Evolutionary conservation across 2,888 invertebrate genomes (phyloP).

Genomic region (Bembecia ichneumoniformis): DNA sequence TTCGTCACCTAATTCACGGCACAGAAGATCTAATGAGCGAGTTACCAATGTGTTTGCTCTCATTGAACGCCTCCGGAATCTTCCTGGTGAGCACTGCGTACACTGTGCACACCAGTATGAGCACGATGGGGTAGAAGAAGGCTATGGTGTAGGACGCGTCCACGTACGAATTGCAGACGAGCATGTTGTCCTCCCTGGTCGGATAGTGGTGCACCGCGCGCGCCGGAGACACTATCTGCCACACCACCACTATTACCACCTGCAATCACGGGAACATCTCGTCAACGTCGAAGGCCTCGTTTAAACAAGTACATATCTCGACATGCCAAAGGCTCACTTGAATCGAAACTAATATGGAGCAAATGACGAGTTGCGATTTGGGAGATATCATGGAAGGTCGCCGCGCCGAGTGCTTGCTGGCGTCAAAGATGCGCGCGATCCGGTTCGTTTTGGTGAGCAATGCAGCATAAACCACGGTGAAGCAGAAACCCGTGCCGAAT

Average conservation of each 20-base stretch:
- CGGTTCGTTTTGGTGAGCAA: conserved; percentile 97
- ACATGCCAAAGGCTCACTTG: conserved; percentile 74
- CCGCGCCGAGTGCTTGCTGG: conserved; percentile 92
- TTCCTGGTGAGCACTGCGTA: conserved; percentile 95
- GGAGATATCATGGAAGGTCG: conserved; percentile 94
- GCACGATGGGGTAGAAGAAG: conserved; percentile 91
- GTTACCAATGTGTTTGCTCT: conserved; percentile 93
- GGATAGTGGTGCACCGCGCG: conserved; percentile 91
- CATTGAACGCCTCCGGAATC: conserved; percentile 98
- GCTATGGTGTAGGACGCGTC: conserved; percentile 95
- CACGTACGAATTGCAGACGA: conserved; percentile 91
- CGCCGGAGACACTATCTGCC: conserved; percentile 94
- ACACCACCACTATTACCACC: conserved; percentile 88
- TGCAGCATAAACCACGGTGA: conserved; percentile 97
- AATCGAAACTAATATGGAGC: conserved; percentile 85
- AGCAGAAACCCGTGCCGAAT: conserved; percentile 91
- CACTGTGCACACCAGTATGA: conserved; percentile 91
- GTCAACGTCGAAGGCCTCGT: not conserved
- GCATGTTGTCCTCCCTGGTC: conserved; percentile 88
- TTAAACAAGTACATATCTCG: not conserved
- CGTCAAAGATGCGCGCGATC: conserved; percentile 95
- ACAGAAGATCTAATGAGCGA: no score
- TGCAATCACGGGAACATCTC: conserved; percentile 10
- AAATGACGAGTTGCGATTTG: conserved; percentile 90
- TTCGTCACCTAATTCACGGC: no score